Evolutionary conservation across 2,888 invertebrate species (phyloP).

Genomic region (Lasius fuliginosus): DNA sequence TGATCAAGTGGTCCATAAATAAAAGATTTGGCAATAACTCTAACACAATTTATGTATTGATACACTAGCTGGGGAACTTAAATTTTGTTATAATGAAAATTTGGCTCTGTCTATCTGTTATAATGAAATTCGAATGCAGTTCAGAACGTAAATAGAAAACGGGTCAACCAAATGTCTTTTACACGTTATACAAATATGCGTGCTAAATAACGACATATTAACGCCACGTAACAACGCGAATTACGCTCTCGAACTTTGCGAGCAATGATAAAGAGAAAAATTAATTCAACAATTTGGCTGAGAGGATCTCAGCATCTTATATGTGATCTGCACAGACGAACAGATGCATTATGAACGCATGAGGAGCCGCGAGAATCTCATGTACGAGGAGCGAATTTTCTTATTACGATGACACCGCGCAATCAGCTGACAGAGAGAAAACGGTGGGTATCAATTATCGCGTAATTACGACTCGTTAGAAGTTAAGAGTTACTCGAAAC

Average conservation of each 20-base stretch:
- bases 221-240: background rate
- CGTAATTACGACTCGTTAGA: slow-evolving; percentile 19
- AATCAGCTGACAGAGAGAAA: background rate
- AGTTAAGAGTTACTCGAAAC: slow-evolving; percentile 1
- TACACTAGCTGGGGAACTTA: background rate
- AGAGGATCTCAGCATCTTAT: background rate
- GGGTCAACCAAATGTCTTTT: slow-evolving; percentile 44
- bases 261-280: slow-evolving; percentile 16
- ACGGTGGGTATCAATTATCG: slow-evolving; percentile 25
- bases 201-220: slow-evolving; percentile 30
- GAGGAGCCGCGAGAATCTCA: background rate
- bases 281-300: background rate
- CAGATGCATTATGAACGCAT: background rate
- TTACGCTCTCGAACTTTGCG: background rate
- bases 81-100: slow-evolving; percentile 31
- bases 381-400: slow-evolving; percentile 13
- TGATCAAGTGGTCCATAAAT: background rate
- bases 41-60: background rate
- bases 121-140: slow-evolving; percentile 53
- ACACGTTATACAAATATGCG: slow-evolving; percentile 33
- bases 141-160: slow-evolving; percentile 53
- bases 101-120: slow-evolving; percentile 33
- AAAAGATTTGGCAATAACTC: background rate
- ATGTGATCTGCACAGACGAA: background rate
- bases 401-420: slow-evolving; percentile 17